Evolutionary conservation across 2,113 vertebrate species (phyloP), one percentile per base, ranked within the genome.

Genomic region (Scophthalmus maximus): DNA sequence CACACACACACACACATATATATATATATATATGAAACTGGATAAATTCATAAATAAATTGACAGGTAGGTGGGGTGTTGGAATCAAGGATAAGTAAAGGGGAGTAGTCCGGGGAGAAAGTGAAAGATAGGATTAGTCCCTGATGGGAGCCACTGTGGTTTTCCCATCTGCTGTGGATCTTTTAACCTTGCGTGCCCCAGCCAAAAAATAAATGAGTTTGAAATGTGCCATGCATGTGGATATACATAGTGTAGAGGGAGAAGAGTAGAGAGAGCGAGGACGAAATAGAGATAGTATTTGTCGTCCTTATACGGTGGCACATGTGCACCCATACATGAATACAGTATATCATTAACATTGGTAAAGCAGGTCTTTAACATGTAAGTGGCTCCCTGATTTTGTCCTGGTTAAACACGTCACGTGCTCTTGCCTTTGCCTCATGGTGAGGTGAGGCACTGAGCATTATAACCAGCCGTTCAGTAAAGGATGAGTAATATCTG

Each of bases 141-240:
- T 78, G 30, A 74, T 81, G 74, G 47, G 77, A 82, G 68, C 44
- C 30, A 71, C 69, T 82, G 76, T 80, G 82, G 80, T 53, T 75
- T 73, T 70, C 70, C 86, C 80, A 88, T 88, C 76, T 89, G 86
- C 65, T 82, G 50, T 61, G 75, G 29, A 78, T 79, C 62, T 74
- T 55, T 83, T 88, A 79, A 88, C 84, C 80, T 88, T 85, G 75
- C 55, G 9, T 50, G 49, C 55, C 50, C 57, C 36, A 62, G 56
- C 8, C n/a, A 49, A 26, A 67, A 85, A 79, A 75, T 78, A 78
- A 56, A 85, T 75, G 36, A 47, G 18, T 58, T 46, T 59, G 10
- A 62, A 46, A 82, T 76, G 52, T 70, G 68, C 76, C 81, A 73
- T 81, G 59, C 69, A 79, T 78, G 50, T 57, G 34, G 30, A 57